Evolutionary conservation across 2,888 invertebrate species (phyloP).

Genomic region (Leucoptera coffeella): DNA sequence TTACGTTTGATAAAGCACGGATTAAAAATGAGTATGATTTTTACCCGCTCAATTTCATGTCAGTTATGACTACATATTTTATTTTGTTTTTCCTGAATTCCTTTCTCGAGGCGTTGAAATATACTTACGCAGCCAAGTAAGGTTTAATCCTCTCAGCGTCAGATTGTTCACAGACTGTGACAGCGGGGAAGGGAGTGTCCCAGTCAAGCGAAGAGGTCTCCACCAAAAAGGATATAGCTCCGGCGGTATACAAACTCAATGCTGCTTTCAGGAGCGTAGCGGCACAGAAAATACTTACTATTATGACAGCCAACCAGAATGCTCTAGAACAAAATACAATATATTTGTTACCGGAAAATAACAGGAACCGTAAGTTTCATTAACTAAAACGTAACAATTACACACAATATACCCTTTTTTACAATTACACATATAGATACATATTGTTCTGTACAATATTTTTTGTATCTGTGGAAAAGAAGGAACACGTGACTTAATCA

Average conservation of each 20-base stretch:
- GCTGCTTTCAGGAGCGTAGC: slow-evolving; percentile 22
- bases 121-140: slow-evolving; percentile 18
- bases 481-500: too few relatives aligned
- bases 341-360: too few relatives aligned
- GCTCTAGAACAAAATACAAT: slow-evolving; percentile 22
- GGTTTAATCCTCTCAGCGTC: slow-evolving; percentile 15
- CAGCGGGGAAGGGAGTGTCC: slow-evolving; percentile 57
- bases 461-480: too few relatives aligned
- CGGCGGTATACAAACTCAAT: slow-evolving; percentile 32
- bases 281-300: slow-evolving; percentile 18
- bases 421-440: too few relatives aligned
- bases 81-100: slow-evolving; percentile 1
- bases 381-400: too few relatives aligned
- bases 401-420: too few relatives aligned
- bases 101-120: too few relatives aligned
- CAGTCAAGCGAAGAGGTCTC: slow-evolving; percentile 56
- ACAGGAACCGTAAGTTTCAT: too few relatives aligned
- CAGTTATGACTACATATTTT: slow-evolving; percentile 3
- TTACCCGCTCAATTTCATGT: too few relatives aligned
- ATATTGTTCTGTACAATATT: too few relatives aligned
- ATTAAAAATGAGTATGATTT: too few relatives aligned
- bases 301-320: slow-evolving; percentile 47
- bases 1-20: too few relatives aligned
- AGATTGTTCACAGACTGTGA: slow-evolving; percentile 51
- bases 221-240: slow-evolving; percentile 44